Evolutionary conservation across 2,888 invertebrate species (phyloP).

Genomic region (Macropis europaea): DNA sequence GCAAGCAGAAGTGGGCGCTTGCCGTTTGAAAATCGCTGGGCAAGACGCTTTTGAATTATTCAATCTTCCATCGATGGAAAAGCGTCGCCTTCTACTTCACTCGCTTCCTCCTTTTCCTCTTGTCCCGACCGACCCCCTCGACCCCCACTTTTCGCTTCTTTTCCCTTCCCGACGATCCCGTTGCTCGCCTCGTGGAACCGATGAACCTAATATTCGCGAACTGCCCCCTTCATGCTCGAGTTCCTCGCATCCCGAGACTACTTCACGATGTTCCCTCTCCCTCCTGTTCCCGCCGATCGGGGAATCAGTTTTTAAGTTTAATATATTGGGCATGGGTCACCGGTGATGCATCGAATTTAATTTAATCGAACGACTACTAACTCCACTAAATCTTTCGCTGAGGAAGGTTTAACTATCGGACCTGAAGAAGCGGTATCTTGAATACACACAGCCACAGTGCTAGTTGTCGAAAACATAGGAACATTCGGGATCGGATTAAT

Average conservation of each 20-base stretch:
- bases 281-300: not conserved
- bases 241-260: conserved; percentile 17
- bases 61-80: conserved; percentile 71
- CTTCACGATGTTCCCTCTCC: conserved; percentile 12
- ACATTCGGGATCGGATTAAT: too few species aligned
- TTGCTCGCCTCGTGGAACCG: conserved; percentile 43
- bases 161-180: not conserved
- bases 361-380: too few species aligned
- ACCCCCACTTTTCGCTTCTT: not conserved
- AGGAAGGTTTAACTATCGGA: too few species aligned
- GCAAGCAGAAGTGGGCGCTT: conserved; percentile 63
- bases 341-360: too few species aligned
- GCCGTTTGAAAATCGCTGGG: conserved; percentile 71
- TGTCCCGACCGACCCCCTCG: not conserved
- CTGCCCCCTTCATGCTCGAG: conserved; percentile 30
- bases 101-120: conserved; percentile 12
- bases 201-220: conserved; percentile 59
- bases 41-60: conserved; percentile 74
- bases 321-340: too few species aligned
- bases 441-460: too few species aligned
- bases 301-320: too few species aligned
- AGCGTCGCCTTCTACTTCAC: conserved; percentile 60
- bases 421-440: too few species aligned
- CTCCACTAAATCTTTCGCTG: too few species aligned
- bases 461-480: too few species aligned